Evolutionary conservation across 2,888 invertebrate genomes (phyloP).

Genomic region (Acleris sparsana): DNA sequence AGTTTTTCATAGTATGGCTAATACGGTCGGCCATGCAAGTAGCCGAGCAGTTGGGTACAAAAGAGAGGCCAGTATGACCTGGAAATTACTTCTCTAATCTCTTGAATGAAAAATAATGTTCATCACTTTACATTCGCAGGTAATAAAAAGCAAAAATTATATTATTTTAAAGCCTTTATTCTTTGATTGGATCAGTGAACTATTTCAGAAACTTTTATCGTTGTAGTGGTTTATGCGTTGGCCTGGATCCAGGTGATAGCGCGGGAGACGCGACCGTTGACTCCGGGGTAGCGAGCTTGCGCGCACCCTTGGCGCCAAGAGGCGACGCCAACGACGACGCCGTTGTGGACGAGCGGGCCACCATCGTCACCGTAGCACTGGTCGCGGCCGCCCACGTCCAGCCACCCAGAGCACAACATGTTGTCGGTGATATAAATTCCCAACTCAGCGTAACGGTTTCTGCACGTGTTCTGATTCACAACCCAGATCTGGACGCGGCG

Average conservation of each 20-base stretch:
- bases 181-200: too few species aligned
- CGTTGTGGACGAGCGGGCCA: conserved; percentile 54
- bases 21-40: too few species aligned
- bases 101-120: too few species aligned
- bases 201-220: too few species aligned
- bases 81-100: too few species aligned
- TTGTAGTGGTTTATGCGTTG: conserved; percentile 45
- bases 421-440: conserved; percentile 43
- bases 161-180: too few species aligned
- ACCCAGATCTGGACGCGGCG: conserved; percentile 54
- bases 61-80: too few species aligned
- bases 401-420: conserved; percentile 42
- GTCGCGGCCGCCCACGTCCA: conserved; percentile 40
- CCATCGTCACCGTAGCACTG: conserved; percentile 53
- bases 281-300: conserved; percentile 49
- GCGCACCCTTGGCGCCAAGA: conserved; percentile 55
- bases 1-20: too few species aligned
- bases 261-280: conserved; percentile 51
- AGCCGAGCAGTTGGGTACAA: too few species aligned
- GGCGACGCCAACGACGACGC: conserved; percentile 51
- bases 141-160: too few species aligned
- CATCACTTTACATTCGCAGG: too few species aligned
- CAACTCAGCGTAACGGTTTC: conserved; percentile 42
- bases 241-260: conserved; percentile 51
- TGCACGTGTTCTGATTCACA: conserved; percentile 50